Conservation (phyloP, 1,140 invertebrate genomes). For the Anthonomus grandis region DNA sequence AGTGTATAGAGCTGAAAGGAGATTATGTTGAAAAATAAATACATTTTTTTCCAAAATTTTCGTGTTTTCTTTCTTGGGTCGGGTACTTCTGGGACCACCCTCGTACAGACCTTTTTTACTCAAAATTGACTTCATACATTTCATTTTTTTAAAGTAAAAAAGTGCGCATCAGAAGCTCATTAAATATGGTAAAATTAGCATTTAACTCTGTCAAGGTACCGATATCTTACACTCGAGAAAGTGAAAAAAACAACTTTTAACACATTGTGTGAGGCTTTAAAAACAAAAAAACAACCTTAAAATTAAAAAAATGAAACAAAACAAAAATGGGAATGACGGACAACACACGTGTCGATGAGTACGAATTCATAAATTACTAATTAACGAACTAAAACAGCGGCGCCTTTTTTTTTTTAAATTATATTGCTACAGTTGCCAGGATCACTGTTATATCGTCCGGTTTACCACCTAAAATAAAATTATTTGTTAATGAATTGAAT, state of each 20-base stretch:
- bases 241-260: neutral
- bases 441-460: conserved; percentile 97
- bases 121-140: neutral
- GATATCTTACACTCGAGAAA: neutral
- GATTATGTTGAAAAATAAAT: too few species aligned
- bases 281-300: neutral
- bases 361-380: conserved; percentile 12
- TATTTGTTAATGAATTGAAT: too few species aligned
- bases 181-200: neutral
- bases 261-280: neutral
- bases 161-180: neutral
- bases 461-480: conserved; percentile 80
- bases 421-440: conserved; percentile 79
- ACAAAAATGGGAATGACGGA: conserved; percentile 14
- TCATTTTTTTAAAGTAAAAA: neutral
- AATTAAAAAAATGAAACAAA: neutral
- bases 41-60: too few species aligned
- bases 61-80: too few species aligned
- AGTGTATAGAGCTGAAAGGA: too few species aligned
- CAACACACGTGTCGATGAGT: conserved; percentile 1
- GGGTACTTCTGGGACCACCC: too few species aligned
- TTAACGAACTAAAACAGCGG: neutral
- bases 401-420: neutral
- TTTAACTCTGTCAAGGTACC: neutral
- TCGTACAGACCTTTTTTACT: neutral